Percentiles rank a stretch among this genome's conserved stretches.
phyloP scores from a whole-genome alignment of 2,888 invertebrate species.

The Andrena camellia region DNA sequence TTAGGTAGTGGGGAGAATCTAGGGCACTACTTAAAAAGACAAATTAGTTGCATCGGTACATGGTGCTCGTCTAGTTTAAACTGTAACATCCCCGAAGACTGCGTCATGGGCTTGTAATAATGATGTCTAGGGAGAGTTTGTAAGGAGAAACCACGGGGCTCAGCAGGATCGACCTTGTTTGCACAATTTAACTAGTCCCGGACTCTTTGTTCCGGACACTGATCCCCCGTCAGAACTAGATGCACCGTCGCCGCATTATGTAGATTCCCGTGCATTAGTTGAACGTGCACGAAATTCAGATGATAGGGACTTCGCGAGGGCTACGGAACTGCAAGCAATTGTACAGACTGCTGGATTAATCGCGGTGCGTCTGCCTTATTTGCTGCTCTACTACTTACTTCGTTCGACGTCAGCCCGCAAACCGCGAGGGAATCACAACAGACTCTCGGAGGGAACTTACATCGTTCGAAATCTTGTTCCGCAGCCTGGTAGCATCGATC shows the following conservation, averaged over 20 bases:
- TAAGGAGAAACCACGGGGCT: constrained; percentile 2
- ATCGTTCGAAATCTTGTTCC: constrained; percentile 2
- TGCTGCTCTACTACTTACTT: constrained; percentile 8
- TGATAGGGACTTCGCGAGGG: not conserved
- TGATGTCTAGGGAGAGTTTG: not conserved
- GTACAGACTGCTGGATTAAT: not conserved
- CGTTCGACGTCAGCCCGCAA: constrained; percentile 8
- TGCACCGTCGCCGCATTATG: constrained; percentile 25
- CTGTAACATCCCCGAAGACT: not conserved
- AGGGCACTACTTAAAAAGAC: too few species aligned
- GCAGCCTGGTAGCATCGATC: constrained; percentile 5
- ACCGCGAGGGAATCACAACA: not conserved
- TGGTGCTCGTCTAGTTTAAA: too few species aligned
- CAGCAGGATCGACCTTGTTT: constrained; percentile 22
- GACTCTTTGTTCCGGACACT: constrained; percentile 24
- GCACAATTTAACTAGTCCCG: constrained; percentile 34
- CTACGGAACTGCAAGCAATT: not conserved
- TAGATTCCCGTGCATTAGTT: constrained; percentile 26
- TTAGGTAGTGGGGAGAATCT: too few species aligned
- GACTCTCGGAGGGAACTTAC: not conserved
- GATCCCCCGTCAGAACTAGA: constrained; percentile 13
- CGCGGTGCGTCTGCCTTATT: not conserved
- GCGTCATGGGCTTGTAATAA: not conserved
- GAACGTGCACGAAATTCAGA: constrained; percentile 22
- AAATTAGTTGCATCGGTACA: too few species aligned